These are phyloP conservation scores for Euproctis similis DNA, from an alignment of 2,888 invertebrate genomes.

Conservation along the genomic window DNA sequence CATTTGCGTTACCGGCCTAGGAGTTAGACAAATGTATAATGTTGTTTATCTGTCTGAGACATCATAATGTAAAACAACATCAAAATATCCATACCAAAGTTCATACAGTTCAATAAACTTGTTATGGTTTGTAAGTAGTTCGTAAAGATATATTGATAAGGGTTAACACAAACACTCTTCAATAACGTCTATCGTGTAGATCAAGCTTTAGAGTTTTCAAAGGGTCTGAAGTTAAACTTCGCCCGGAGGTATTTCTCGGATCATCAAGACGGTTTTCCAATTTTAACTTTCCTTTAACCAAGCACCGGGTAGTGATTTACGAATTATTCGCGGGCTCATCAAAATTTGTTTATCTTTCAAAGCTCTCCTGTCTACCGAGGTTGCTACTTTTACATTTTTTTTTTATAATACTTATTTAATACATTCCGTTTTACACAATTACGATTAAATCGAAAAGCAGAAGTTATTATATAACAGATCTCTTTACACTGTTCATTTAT, in stretches of 20 bases:
- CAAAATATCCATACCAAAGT: constrained; percentile 10
- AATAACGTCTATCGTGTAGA: constrained; percentile 51
- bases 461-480: too few relatives aligned
- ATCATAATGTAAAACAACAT: constrained; percentile 1
- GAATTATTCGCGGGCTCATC: constrained; percentile 57
- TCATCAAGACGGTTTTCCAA: constrained; percentile 66
- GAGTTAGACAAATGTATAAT: too few relatives aligned
- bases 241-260: constrained; percentile 62
- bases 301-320: constrained; percentile 55
- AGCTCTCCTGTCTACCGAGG: constrained; percentile 27
- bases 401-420: constrained; percentile 13
- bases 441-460: too few relatives aligned
- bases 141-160: constrained; percentile 43
- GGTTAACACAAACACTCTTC: constrained; percentile 49
- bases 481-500: too few relatives aligned
- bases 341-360: constrained; percentile 54
- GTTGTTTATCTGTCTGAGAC: not conserved
- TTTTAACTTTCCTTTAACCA: constrained; percentile 58
- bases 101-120: constrained; percentile 19
- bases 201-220: constrained; percentile 61
- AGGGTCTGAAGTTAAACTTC: constrained; percentile 55
- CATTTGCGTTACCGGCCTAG: too few relatives aligned
- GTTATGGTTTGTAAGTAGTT: constrained; percentile 30
- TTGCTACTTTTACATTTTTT: constrained; percentile 24
- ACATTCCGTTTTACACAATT: constrained; percentile 15